These are phyloP conservation scores for Ophiothrix spiculata DNA, from an alignment of 35 echinoderm and acorn worm genomes.

Conservation along the genomic window DNA sequence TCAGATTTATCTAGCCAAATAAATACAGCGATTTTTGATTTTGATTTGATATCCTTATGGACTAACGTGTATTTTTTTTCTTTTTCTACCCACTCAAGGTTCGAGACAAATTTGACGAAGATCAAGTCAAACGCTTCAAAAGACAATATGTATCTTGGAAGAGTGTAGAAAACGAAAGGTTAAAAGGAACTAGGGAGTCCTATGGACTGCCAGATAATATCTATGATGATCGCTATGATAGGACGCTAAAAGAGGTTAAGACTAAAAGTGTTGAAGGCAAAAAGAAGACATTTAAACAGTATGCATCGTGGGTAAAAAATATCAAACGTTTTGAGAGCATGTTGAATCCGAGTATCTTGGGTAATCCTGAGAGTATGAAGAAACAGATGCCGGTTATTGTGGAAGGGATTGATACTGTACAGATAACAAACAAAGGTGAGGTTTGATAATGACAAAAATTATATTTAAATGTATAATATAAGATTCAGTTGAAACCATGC, in stretches of 20 bases:
- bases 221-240: conserved; percentile 91
- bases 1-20: too few relatives aligned
- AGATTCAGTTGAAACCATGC: too few relatives aligned
- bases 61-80: too few relatives aligned
- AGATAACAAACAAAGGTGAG: conserved; percentile 31
- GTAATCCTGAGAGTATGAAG: conserved; percentile 41
- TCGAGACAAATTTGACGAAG: conserved; percentile 80
- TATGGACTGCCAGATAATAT: conserved; percentile 95
- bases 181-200: conserved; percentile 37
- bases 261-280: conserved; percentile 7
- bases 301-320: conserved; percentile 70
- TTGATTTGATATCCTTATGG: too few relatives aligned
- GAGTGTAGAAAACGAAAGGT: conserved; percentile 76
- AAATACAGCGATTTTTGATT: neutral
- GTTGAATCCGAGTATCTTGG: conserved; percentile 62
- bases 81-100: conserved; percentile 1
- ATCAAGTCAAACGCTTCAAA: conserved; percentile 88
- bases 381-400: conserved; percentile 34
- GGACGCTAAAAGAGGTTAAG: conserved; percentile 50
- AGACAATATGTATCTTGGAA: conserved; percentile 95
- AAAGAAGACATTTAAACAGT: conserved; percentile 40
- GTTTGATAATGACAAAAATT: too few relatives aligned
- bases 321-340: conserved; percentile 71
- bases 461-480: too few relatives aligned
- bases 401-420: conserved; percentile 77